Conservation (phyloP, 1,140 invertebrate genomes). For the Hyposmocoma kahamanoa region DNA sequence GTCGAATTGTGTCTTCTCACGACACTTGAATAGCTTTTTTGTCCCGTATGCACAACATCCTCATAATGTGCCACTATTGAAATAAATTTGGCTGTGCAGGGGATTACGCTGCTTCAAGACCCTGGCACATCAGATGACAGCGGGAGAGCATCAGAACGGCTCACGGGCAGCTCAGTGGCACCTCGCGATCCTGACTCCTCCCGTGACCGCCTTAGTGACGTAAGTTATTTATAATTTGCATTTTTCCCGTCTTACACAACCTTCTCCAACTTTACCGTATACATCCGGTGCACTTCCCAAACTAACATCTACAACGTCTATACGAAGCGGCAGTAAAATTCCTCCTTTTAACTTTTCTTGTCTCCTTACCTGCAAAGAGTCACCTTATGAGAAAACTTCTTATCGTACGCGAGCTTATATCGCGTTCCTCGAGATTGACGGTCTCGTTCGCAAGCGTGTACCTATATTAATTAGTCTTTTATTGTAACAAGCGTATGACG, state of each 20-base stretch:
- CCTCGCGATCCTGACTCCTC: conserved; percentile 84
- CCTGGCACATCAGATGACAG: conserved; percentile 86
- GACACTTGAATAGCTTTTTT: no score
- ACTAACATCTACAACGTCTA: no score
- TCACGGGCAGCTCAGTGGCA: conserved; percentile 82
- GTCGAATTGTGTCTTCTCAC: no score
- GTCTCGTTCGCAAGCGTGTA: conserved; percentile 3
- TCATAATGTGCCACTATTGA: conserved; percentile 2
- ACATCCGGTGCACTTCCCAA: no score
- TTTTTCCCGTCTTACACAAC: no score
- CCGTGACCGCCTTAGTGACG: conserved; percentile 86
- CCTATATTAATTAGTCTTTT: conserved; percentile 1
- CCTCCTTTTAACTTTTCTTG: background rate
- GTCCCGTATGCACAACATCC: no score
- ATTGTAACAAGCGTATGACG: no score
- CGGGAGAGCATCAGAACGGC: conserved; percentile 83
- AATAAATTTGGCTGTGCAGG: conserved; percentile 56
- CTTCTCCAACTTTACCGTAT: no score
- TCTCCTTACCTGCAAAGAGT: conserved; percentile 1
- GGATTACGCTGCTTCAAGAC: conserved; percentile 80
- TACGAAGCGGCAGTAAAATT: background rate
- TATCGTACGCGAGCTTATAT: conserved; percentile 3
- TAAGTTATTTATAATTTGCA: no score
- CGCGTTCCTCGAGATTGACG: background rate
- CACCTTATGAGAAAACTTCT: conserved; percentile 4